A percentile compares a stretch with the other conserved stretches of the same genome.
Conservation (phyloP, 2,113 vertebrate genomes). For the Lethenteron camtschaticum region DNA sequence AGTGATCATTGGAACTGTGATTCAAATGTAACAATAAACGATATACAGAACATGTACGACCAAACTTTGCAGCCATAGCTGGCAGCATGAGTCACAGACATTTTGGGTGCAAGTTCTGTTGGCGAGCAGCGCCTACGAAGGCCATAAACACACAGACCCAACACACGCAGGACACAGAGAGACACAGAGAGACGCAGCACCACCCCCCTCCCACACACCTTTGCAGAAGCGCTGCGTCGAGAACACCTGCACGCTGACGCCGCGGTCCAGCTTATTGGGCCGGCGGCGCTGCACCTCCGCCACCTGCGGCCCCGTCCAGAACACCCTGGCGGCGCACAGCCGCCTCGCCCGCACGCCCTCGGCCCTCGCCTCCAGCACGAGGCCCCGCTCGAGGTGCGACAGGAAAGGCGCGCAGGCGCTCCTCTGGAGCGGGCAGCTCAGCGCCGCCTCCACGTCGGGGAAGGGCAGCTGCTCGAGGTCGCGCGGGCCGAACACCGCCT, state of each 20-base stretch:
- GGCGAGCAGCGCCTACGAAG: no score
- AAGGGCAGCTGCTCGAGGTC: not conserved
- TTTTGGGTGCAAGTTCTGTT: no score
- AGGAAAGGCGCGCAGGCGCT: not conserved
- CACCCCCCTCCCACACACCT: no score
- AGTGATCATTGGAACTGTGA: no score
- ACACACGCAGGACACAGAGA: no score
- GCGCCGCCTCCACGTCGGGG: not conserved
- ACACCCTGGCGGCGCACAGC: not conserved
- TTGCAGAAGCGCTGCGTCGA: no score
- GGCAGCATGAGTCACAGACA: no score
- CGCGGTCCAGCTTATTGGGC: not conserved
- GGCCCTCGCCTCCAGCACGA: not conserved
- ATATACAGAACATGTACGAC: no score
- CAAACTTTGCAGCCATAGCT: no score
- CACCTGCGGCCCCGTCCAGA: not conserved
- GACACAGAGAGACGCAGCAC: no score
- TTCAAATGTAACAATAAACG: no score
- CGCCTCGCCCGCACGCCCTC: not conserved
- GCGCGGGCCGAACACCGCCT: not conserved
- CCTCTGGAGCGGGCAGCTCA: not conserved
- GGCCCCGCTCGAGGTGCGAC: not conserved
- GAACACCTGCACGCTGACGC: not conserved
- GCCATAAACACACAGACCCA: no score
- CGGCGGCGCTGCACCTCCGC: not conserved